Percentiles rank a stretch among this genome's conserved stretches.
phyloP scores from a whole-genome alignment of 2,888 invertebrate genomes.

The Cybosia mesomella region DNA sequence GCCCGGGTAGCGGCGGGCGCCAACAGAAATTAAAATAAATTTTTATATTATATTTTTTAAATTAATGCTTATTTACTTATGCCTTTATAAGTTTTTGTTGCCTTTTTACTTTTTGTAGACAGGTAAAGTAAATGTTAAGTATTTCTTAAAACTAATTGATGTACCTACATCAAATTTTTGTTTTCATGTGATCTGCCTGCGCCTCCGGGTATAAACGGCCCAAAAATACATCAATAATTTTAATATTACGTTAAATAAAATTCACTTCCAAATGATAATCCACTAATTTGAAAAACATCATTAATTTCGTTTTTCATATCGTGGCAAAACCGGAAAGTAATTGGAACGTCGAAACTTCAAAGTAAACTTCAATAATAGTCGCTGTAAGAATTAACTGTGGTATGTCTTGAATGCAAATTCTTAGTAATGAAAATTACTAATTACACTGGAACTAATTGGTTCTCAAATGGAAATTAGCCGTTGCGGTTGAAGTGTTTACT shows the following conservation, averaged over 20 bases:
- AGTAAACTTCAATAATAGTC: conserved; percentile 4
- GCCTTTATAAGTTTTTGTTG: too few species aligned
- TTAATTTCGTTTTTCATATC: background rate
- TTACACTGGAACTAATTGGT: conserved; percentile 33
- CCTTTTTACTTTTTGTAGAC: too few species aligned
- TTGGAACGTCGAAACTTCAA: background rate
- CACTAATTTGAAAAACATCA: background rate
- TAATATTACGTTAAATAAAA: background rate
- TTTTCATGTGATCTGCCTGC: too few species aligned
- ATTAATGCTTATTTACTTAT: too few species aligned
- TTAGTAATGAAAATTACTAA: conserved; percentile 27
- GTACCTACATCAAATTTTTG: too few species aligned
- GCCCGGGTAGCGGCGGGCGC: too few species aligned
- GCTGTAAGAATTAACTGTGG: background rate
- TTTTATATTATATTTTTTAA: too few species aligned
- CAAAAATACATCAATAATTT: background rate
- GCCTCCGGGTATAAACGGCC: too few species aligned
- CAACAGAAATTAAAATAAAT: too few species aligned
- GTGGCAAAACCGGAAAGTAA: background rate
- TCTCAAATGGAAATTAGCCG: conserved; percentile 34
- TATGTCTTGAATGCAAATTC: conserved; percentile 19
- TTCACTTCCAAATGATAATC: background rate
- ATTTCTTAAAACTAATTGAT: too few species aligned
- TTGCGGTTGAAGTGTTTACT: conserved; percentile 26
- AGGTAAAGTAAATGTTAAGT: too few species aligned